phyloP scores from a whole-genome alignment of 2,797 vertebrate genomes.

The Huso huso region DNA sequence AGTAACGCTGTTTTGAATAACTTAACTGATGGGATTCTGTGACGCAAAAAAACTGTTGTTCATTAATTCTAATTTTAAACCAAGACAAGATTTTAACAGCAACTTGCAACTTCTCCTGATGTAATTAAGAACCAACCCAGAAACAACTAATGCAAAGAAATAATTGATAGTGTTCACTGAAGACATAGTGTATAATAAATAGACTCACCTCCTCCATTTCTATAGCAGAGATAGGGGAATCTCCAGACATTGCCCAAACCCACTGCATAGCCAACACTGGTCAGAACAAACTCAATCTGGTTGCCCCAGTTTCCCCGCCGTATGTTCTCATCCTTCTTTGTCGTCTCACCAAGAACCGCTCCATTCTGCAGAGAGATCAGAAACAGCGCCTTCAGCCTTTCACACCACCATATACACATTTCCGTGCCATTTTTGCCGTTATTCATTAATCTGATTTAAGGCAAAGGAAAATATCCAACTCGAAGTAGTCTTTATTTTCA shows the following conservation, averaged over 20 bases:
- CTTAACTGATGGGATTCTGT: too few relatives aligned
- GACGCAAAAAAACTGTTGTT: too few relatives aligned
- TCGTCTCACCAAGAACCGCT: constrained; percentile 83
- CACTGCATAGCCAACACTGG: constrained; percentile 96
- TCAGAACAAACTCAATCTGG: constrained; percentile 97
- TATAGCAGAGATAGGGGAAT: constrained; percentile 97
- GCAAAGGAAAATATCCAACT: background rate
- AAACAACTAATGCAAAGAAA: too few relatives aligned
- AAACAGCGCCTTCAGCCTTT: background rate
- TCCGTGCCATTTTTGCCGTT: background rate
- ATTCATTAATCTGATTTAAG: background rate
- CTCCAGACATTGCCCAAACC: constrained; percentile 97
- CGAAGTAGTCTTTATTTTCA: too few relatives aligned
- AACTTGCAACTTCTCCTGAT: too few relatives aligned
- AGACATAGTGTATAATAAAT: background rate
- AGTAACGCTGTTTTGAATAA: too few relatives aligned
- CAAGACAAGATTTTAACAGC: too few relatives aligned
- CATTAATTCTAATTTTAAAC: too few relatives aligned
- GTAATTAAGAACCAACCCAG: too few relatives aligned
- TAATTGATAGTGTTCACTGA: too few relatives aligned
- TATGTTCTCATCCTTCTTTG: constrained; percentile 84
- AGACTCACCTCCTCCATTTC: constrained; percentile 90
- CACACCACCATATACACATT: background rate
- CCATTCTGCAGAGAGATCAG: constrained; percentile 73
- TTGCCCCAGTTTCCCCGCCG: constrained; percentile 96